Evolutionary conservation across 37 sponge, comb jelly and placozoan species (phyloP).

Genomic region (Spongia lamella): DNA sequence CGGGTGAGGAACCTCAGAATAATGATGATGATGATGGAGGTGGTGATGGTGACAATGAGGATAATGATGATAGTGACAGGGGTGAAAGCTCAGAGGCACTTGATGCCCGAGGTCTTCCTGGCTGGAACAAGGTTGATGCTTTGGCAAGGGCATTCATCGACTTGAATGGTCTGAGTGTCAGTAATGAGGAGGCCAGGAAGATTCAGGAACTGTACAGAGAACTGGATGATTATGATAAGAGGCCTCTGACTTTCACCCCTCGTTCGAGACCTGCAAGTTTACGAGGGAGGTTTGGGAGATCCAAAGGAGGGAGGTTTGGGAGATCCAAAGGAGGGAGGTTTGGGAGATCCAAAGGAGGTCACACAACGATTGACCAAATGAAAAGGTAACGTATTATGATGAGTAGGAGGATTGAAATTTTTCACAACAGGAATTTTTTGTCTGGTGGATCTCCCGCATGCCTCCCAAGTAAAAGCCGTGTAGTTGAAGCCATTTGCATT

Average conservation of each 20-base stretch:
- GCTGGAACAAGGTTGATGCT: constrained; percentile 36
- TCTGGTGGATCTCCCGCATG: too few relatives aligned
- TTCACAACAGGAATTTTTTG: too few relatives aligned
- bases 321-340: constrained; percentile 8
- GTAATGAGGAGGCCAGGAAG: not conserved
- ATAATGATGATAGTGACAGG: not conserved
- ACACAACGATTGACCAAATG: too few relatives aligned
- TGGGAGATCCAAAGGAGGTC: constrained; percentile 8
- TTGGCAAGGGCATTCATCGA: constrained; percentile 13
- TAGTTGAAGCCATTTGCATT: too few relatives aligned
- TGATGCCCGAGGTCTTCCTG: constrained; percentile 13
- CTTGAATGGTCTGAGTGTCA: constrained; percentile 14
- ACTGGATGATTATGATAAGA: constrained; percentile 27
- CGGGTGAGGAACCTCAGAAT: too few relatives aligned
- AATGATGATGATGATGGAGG: too few relatives aligned
- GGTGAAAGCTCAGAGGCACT: not conserved
- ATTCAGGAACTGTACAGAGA: not conserved
- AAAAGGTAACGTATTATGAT: too few relatives aligned
- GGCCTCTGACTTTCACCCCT: not conserved
- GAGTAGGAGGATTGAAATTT: too few relatives aligned
- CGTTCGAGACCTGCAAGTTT: too few relatives aligned
- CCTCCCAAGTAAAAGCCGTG: too few relatives aligned
- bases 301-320: constrained; percentile 16
- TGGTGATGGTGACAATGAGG: too few relatives aligned
- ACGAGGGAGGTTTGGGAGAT: constrained; percentile 12